phyloP scores from a whole-genome alignment of 2,888 invertebrate genomes.

The Thereva unica region DNA sequence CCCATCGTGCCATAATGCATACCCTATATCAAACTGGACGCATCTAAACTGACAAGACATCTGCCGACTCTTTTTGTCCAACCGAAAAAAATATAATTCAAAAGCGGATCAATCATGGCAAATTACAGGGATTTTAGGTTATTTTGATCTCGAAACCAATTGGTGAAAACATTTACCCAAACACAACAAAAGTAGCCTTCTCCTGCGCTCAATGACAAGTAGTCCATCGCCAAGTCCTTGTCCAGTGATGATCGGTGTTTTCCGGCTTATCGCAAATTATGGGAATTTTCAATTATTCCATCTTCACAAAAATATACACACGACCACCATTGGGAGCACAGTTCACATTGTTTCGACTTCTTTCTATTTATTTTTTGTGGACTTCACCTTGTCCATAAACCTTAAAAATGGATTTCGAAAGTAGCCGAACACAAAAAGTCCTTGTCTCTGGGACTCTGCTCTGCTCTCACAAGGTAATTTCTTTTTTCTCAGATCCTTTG shows the following conservation, averaged over 20 bases:
- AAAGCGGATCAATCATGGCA: neutral
- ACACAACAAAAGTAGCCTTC: neutral
- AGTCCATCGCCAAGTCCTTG: neutral
- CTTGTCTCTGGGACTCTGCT: too few species aligned
- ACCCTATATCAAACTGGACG: too few species aligned
- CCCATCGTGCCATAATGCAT: too few species aligned
- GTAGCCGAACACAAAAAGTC: too few species aligned
- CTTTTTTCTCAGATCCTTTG: constrained; percentile 5
- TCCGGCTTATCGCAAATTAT: constrained; percentile 41
- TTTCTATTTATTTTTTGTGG: neutral
- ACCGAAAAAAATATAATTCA: neutral
- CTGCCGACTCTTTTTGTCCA: too few species aligned
- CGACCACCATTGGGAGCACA: neutral
- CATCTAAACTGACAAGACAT: too few species aligned
- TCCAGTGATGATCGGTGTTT: constrained; percentile 25
- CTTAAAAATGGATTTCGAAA: too few species aligned
- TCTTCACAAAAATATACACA: neutral
- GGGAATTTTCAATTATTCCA: constrained; percentile 31
- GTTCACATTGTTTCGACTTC: constrained; percentile 1
- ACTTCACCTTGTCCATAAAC: neutral
- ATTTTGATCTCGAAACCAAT: constrained; percentile 7
- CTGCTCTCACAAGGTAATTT: neutral
- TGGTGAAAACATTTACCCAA: constrained; percentile 23
- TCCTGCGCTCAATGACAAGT: neutral
- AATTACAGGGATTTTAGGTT: neutral